phyloP scores from a whole-genome alignment of 2,113 vertebrate species.

The Alligator mississippiensis region DNA sequence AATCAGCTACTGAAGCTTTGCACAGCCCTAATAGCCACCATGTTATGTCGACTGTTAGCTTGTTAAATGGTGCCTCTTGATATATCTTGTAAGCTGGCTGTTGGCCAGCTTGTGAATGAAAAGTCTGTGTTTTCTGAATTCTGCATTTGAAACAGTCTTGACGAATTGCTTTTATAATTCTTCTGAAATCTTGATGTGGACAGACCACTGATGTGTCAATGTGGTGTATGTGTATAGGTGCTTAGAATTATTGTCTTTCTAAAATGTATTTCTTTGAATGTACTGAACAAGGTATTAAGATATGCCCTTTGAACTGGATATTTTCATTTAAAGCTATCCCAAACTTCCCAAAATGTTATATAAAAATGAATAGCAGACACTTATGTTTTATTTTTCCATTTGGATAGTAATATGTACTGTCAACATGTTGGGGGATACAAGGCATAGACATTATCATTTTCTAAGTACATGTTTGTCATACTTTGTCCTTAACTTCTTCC shows the following conservation, averaged over 20 bases:
- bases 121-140: neutral
- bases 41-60: neutral
- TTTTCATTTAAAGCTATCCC: accelerated
- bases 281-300: neutral
- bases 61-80: neutral
- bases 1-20: too few species aligned
- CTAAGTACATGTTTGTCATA: neutral
- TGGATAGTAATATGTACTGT: neutral
- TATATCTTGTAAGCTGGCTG: neutral
- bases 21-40: neutral
- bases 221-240: neutral
- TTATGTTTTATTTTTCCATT: neutral
- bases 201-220: neutral
- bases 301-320: neutral
- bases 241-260: neutral
- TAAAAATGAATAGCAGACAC: neutral
- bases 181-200: neutral
- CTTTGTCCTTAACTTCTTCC: neutral
- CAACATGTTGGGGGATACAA: neutral
- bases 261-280: neutral
- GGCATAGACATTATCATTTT: neutral
- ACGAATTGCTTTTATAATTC: accelerated
- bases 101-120: neutral
- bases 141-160: neutral
- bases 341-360: neutral